phyloP scores from a whole-genome alignment of 2,113 vertebrate genomes.

The Hipposideros armiger region DNA sequence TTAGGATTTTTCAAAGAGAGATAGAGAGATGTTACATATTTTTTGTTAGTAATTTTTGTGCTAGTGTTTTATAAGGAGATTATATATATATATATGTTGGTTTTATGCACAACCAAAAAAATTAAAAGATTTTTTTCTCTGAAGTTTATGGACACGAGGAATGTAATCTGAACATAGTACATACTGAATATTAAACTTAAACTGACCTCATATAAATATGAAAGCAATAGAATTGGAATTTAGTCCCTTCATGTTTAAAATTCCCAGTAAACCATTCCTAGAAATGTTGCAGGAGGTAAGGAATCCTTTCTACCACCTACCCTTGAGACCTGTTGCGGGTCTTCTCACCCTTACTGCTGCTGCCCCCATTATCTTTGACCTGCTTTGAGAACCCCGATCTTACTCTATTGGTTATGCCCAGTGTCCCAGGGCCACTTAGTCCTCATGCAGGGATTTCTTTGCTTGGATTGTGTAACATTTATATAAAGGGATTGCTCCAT shows the following conservation, averaged over 20 bases:
- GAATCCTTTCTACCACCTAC: not conserved
- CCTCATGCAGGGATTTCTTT: not conserved
- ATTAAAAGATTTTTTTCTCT: not conserved
- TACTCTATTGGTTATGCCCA: not conserved
- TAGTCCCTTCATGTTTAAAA: not conserved
- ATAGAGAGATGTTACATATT: not conserved
- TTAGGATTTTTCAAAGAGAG: not conserved
- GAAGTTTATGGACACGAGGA: not conserved
- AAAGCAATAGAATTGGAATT: not conserved
- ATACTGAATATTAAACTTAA: constrained; percentile 25
- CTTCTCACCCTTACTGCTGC: not conserved
- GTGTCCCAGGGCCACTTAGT: not conserved
- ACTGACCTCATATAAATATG: not conserved
- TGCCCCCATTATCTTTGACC: not conserved
- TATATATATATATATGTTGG: not conserved
- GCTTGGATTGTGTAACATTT: not conserved
- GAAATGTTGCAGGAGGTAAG: not conserved
- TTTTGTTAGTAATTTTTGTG: not conserved
- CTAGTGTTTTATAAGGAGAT: not conserved
- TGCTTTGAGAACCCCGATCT: not conserved
- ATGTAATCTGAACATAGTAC: not conserved
- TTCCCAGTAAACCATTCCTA: not conserved
- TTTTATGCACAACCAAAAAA: not conserved
- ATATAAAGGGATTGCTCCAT: not conserved
- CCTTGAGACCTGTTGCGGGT: too few species aligned